phyloP scores from a whole-genome alignment of 2,888 invertebrate genomes.

The Drosophila nr. perissopoda region DNA sequence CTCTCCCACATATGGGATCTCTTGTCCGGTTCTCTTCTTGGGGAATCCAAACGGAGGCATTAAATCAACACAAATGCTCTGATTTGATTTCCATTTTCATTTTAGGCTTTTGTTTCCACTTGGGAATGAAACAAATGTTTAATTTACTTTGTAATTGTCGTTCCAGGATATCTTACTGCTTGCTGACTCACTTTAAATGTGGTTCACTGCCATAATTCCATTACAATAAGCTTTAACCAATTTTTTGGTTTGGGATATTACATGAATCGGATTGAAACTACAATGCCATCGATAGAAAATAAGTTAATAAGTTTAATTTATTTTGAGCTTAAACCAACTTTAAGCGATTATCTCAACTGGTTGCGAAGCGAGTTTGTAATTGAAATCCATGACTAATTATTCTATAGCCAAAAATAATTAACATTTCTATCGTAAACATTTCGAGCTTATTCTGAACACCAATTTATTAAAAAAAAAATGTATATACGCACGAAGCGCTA shows the following conservation, averaged over 20 bases:
- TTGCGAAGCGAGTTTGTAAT: background rate
- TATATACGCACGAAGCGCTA: background rate
- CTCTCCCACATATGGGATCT: background rate
- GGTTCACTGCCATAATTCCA: too few relatives aligned
- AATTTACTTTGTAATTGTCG: conserved; percentile 9
- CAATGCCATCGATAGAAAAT: too few relatives aligned
- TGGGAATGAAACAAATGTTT: background rate
- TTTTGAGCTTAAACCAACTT: too few relatives aligned
- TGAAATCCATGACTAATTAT: background rate
- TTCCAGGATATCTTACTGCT: background rate
- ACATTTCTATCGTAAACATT: background rate
- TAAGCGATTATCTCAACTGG: background rate
- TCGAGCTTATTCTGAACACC: too few relatives aligned
- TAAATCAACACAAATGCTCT: conserved; percentile 58
- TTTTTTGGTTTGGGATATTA: too few relatives aligned
- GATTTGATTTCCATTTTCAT: conserved; percentile 47
- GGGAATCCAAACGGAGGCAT: conserved; percentile 26
- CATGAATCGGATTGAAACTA: too few relatives aligned
- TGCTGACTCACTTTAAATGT: background rate
- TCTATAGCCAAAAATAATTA: background rate
- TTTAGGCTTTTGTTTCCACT: conserved; percentile 14
- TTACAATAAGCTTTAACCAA: too few relatives aligned
- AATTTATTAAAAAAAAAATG: background rate
- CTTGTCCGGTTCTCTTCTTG: background rate
- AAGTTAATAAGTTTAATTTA: too few relatives aligned